Percentiles rank a stretch among this genome's conserved stretches.
These are phyloP conservation scores for Dipodomys merriami DNA, from an alignment of 2,113 vertebrate genomes.

Conservation along the genomic window DNA sequence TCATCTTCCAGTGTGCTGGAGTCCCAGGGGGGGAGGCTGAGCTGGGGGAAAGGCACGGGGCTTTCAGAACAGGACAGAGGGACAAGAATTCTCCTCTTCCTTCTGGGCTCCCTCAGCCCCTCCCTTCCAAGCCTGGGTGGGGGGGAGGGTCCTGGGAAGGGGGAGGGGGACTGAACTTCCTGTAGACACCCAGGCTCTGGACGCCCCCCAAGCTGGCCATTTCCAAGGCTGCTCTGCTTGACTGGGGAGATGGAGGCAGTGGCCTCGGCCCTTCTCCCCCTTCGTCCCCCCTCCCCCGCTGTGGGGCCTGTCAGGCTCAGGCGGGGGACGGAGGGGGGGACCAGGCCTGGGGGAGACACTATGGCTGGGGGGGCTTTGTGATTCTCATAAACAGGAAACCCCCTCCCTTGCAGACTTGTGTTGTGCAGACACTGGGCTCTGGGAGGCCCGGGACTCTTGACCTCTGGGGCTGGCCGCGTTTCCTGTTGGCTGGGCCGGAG, in stretches of 20 bases:
- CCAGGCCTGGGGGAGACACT: neutral
- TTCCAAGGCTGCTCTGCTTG: neutral
- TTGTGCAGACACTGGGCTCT: neutral
- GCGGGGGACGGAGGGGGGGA: neutral
- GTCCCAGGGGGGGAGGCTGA: neutral
- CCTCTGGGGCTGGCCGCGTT: neutral
- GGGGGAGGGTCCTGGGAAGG: neutral
- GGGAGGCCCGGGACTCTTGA: neutral
- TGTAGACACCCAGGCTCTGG: slow-evolving; percentile 4
- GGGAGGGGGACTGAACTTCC: slow-evolving; percentile 42
- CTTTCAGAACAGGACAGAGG: neutral
- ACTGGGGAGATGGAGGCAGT: neutral
- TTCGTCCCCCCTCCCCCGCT: neutral
- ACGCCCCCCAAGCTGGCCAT: slow-evolving; percentile 61
- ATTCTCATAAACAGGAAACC: slow-evolving; percentile 64
- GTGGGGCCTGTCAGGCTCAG: neutral
- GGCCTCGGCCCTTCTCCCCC: neutral
- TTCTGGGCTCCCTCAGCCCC: neutral
- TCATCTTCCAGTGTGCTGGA: neutral
- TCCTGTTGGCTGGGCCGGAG: slow-evolving; percentile 47
- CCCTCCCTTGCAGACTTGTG: neutral
- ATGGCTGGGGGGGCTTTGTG: slow-evolving; percentile 22
- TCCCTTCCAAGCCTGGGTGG: neutral
- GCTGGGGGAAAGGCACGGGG: neutral
- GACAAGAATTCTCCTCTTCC: neutral